A percentile compares a stretch with the other conserved stretches of the same genome.
phyloP scores from a whole-genome alignment of 2,888 invertebrate genomes.

The Nasonia oneida region DNA sequence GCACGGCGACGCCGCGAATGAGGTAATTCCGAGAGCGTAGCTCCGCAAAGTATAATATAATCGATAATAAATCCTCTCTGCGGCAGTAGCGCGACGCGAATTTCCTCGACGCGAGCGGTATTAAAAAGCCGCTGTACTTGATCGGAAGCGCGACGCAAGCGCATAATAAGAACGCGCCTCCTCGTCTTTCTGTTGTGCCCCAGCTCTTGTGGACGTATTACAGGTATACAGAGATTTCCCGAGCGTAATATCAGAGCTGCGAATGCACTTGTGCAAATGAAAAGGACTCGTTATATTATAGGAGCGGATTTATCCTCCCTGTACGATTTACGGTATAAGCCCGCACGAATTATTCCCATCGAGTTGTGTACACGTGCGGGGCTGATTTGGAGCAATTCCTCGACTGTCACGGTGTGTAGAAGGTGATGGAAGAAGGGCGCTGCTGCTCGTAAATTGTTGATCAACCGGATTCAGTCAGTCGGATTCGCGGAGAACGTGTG shows the following conservation, averaged over 20 bases:
- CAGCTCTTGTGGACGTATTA: neutral
- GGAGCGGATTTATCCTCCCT: too few relatives aligned
- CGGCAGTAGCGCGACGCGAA: constrained; percentile 16
- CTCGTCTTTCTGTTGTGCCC: neutral
- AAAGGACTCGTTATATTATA: neutral
- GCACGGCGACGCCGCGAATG: neutral
- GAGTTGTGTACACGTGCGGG: too few relatives aligned
- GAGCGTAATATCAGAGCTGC: constrained; percentile 42
- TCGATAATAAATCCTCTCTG: neutral
- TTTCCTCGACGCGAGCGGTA: constrained; percentile 32
- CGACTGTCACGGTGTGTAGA: too few relatives aligned
- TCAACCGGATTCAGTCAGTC: too few relatives aligned
- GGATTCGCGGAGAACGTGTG: neutral
- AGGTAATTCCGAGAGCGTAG: neutral
- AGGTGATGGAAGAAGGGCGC: neutral
- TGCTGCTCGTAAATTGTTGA: constrained; percentile 4
- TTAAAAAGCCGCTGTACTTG: constrained; percentile 32
- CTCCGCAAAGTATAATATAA: neutral
- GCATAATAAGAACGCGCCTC: constrained; percentile 53
- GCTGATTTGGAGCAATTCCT: too few relatives aligned
- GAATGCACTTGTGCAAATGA: too few relatives aligned
- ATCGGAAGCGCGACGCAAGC: neutral
- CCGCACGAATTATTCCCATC: too few relatives aligned
- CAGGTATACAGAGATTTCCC: constrained; percentile 44
- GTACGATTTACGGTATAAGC: too few relatives aligned